A percentile compares a stretch with the other conserved stretches of the same genome.
These are phyloP conservation scores for Uropsilus gracilis DNA, from an alignment of 2,113 vertebrate genomes.

Conservation along the genomic window DNA sequence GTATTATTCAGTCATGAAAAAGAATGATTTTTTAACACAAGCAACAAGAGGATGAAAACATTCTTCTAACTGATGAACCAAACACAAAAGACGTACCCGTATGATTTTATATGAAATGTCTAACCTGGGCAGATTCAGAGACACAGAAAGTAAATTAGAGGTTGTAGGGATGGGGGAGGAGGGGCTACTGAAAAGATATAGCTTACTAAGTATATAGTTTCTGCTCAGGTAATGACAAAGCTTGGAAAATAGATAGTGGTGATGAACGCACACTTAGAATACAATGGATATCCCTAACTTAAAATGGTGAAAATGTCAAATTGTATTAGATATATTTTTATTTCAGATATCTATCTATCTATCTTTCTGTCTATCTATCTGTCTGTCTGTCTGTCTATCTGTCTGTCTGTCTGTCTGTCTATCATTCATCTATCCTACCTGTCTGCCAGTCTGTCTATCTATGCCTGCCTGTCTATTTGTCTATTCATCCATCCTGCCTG, in stretches of 20 bases:
- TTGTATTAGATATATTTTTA: no score
- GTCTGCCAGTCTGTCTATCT: no score
- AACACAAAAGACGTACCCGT: no score
- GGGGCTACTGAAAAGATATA: accelerated
- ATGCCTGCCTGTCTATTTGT: no score
- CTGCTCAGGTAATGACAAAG: neutral
- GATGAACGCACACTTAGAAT: neutral
- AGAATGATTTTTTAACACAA: neutral
- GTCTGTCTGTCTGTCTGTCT: no score
- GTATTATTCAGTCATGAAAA: neutral
- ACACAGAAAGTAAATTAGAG: neutral
- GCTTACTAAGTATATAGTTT: neutral
- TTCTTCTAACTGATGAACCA: neutral
- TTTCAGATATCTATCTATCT: no score
- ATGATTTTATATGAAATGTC: neutral
- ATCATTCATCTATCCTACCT: no score
- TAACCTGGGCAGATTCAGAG: neutral
- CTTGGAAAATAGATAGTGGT: neutral
- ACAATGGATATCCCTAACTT: neutral
- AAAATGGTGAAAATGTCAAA: neutral
- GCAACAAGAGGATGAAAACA: accelerated
- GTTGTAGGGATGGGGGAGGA: neutral
- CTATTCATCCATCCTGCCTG: no score
- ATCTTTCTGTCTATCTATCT: no score
- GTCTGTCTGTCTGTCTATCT: no score